phyloP scores from a whole-genome alignment of 2,797 vertebrate species.

The Anguilla megastoma region DNA sequence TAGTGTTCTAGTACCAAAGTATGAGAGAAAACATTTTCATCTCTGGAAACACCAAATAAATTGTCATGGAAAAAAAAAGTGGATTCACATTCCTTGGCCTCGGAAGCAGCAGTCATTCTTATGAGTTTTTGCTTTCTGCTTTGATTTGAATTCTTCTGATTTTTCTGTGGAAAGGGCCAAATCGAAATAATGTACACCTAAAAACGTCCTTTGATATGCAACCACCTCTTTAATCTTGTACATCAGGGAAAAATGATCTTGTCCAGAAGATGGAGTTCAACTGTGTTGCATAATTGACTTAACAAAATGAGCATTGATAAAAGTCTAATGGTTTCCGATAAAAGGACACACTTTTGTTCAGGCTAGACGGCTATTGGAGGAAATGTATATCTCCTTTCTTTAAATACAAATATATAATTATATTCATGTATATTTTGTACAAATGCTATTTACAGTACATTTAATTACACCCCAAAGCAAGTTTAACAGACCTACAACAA shows the following conservation, averaged over 20 bases:
- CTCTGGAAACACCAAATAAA: conserved; percentile 2
- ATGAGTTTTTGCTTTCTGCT: background rate
- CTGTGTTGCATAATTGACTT: conserved; percentile 34
- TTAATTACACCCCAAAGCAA: conserved; percentile 70
- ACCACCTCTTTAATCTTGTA: conserved; percentile 43
- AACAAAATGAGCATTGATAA: conserved; percentile 45
- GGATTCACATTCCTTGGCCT: background rate
- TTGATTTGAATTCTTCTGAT: background rate
- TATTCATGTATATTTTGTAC: conserved; percentile 61
- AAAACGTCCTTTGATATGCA: conserved; percentile 40
- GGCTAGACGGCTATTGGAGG: background rate
- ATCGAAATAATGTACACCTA: background rate
- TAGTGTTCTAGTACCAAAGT: background rate
- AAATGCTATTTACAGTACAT: conserved; percentile 76
- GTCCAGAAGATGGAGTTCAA: conserved; percentile 40
- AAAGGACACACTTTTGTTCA: conserved; percentile 25
- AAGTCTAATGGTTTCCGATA: conserved; percentile 45
- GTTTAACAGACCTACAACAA: conserved; percentile 54
- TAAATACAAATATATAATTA: conserved; percentile 77
- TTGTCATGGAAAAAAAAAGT: background rate
- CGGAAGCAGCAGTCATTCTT: background rate
- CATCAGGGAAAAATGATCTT: conserved; percentile 31
- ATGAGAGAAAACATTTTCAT: background rate
- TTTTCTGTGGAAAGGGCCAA: background rate
- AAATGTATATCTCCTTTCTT: conserved; percentile 44